phyloP scores from a whole-genome alignment of 2,113 vertebrate genomes.

The Eleginops maclovinus region DNA sequence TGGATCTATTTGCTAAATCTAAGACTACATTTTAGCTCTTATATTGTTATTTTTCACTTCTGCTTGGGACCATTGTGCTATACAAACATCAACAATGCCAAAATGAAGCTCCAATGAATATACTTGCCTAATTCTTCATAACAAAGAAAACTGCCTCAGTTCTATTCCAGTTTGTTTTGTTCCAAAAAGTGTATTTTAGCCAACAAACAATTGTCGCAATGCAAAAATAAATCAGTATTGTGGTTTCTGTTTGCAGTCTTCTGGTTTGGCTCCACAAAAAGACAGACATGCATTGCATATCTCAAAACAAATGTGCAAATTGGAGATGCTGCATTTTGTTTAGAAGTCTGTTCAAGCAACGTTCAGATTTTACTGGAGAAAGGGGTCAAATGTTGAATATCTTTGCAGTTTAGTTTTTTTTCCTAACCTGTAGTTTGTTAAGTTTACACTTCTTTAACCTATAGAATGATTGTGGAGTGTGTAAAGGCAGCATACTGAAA shows the following conservation, averaged over 20 bases:
- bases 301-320: conserved; percentile 51
- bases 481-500: not conserved
- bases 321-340: conserved; percentile 43
- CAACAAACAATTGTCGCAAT: not conserved
- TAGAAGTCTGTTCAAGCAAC: conserved; percentile 14
- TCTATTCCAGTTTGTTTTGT: conserved; percentile 10
- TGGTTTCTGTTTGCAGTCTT: conserved; percentile 1
- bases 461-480: conserved; percentile 9
- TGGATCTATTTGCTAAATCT: not conserved
- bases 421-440: conserved; percentile 11
- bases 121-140: conserved; percentile 23
- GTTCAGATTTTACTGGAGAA: conserved; percentile 28
- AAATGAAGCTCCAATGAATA: conserved; percentile 33
- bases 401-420: too few species aligned
- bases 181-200: not conserved
- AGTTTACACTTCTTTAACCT: conserved; percentile 8
- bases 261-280: conserved; percentile 38
- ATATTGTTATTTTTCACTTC: conserved; percentile 12
- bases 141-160: conserved; percentile 13
- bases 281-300: conserved; percentile 29
- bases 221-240: conserved; percentile 19
- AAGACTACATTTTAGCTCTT: not conserved
- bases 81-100: conserved; percentile 17
- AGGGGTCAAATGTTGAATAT: not conserved
- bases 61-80: not conserved